Base-by-base conservation (phyloP, 1,140 invertebrate species). In the Polypedilum vanderplanki region DNA sequence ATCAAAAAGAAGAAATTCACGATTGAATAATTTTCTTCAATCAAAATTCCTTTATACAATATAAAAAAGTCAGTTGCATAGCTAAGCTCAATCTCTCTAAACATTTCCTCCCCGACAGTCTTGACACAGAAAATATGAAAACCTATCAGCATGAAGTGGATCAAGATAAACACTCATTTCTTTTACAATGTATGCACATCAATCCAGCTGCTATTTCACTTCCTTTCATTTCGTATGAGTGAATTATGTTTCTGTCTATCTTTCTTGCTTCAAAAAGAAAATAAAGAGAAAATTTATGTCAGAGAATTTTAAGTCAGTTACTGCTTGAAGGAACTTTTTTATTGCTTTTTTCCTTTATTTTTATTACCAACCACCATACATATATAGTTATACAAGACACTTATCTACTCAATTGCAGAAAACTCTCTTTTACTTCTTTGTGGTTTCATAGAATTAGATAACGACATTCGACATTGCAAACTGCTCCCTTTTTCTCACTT, bases 81-180 rank as follows among this genome's bases (percentile, higher is more conserved):
- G 24, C 24, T 33, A 33, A 33, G 24, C 24, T 33, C 24, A 33
- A 33, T 33, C 24, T 33, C 24, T 33, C 5, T 33, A 33, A 33
- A 33, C 1, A 33, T 33, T 33, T 33, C 24, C 24, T 33, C 24
- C 5, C 46, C 1, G n/a, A n/a, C 46, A 57, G n/a, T 57, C 46
- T 57, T 57, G 46, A 57, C 46, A 57, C n/a, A 57, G 1, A 57
- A n/a, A n/a, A n/a, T 33, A 33, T 3, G 5, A 33, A 33, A 33
- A 4, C 46, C 12, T 57, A 57, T n/a, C 46, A 57, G 46, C 46
- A 57, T 15, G n/a, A 57, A 57, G 46, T 12, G n/a, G 46, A 57
- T 57, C 46, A 57, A 57, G 46, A 15, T 57, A 57, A 57, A 57
- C 10, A 57, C n/a, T 57, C 46, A 57, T n/a, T 46, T 57, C 46